Evolutionary conservation across 2,888 invertebrate species (phyloP).

Genomic region (Seira musarum): DNA sequence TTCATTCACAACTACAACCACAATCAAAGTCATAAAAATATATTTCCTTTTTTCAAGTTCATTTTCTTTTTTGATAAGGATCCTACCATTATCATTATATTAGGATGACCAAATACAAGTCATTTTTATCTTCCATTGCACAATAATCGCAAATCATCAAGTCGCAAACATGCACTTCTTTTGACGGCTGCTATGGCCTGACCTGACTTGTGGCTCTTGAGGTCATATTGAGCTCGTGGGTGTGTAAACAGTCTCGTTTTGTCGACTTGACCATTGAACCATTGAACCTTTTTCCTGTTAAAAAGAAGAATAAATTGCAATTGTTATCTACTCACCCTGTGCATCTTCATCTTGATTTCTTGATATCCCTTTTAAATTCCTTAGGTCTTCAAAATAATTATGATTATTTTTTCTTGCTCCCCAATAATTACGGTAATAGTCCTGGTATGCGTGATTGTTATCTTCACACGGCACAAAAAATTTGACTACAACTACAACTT

Average conservation of each 20-base stretch:
- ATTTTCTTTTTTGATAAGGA: no score
- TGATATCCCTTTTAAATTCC: neutral
- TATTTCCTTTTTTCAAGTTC: neutral
- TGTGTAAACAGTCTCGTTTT: neutral
- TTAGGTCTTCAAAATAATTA: slow-evolving; percentile 3
- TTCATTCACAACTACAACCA: neutral
- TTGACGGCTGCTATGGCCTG: neutral
- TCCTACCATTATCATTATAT: neutral
- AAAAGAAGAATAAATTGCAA: neutral
- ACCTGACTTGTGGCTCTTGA: neutral
- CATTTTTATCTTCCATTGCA: neutral
- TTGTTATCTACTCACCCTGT: neutral
- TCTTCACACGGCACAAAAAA: no score
- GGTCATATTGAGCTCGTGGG: neutral
- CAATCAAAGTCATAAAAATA: neutral
- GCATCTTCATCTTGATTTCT: slow-evolving; percentile 1
- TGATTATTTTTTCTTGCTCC: neutral
- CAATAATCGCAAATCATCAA: neutral
- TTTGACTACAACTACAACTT: no score
- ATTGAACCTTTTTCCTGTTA: neutral
- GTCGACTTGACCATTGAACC: neutral
- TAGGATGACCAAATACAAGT: neutral
- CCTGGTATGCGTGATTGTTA: no score
- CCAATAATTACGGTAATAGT: slow-evolving; percentile 2
- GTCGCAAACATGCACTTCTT: neutral